Percentiles rank a stretch among this genome's conserved stretches.
Evolutionary conservation across 2,888 invertebrate species (phyloP).

Genomic region (Luperina testacea): DNA sequence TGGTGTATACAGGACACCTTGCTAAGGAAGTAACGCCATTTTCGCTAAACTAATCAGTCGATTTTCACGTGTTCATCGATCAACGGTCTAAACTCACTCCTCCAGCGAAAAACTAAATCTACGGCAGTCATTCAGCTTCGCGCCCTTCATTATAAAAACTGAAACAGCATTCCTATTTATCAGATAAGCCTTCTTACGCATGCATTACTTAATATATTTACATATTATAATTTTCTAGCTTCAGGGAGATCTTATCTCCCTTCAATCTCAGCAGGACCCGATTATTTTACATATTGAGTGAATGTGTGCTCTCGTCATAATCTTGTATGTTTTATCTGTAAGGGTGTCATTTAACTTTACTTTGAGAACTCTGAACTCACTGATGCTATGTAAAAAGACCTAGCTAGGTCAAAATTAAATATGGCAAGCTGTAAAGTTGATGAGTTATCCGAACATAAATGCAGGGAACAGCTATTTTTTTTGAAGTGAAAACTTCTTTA

Average conservation of each 20-base stretch:
- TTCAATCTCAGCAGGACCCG: conserved; percentile 26
- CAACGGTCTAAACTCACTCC: not conserved
- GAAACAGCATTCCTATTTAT: conserved; percentile 11
- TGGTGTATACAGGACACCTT: not conserved
- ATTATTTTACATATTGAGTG: conserved; percentile 53
- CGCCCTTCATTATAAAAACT: conserved; percentile 22
- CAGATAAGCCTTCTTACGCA: conserved; percentile 40
- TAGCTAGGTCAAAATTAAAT: too few species aligned
- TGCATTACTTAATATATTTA: conserved; percentile 42
- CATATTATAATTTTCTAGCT: conserved; percentile 42
- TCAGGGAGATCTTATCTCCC: conserved; percentile 38
- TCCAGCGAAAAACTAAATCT: not conserved
- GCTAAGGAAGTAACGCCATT: not conserved
- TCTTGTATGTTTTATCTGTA: conserved; percentile 19
- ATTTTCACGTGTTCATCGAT: not conserved
- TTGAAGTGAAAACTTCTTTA: too few species aligned
- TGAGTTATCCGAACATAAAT: too few species aligned
- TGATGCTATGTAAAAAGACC: too few species aligned
- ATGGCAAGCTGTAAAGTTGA: too few species aligned
- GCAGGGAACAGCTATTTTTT: too few species aligned
- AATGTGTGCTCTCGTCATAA: conserved; percentile 19
- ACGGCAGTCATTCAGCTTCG: not conserved
- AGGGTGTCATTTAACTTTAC: not conserved
- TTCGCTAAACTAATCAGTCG: accelerated
- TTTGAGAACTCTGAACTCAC: not conserved